Conservation (phyloP, 2,888 invertebrate species). For the Trissoscelio sp. region DNA sequence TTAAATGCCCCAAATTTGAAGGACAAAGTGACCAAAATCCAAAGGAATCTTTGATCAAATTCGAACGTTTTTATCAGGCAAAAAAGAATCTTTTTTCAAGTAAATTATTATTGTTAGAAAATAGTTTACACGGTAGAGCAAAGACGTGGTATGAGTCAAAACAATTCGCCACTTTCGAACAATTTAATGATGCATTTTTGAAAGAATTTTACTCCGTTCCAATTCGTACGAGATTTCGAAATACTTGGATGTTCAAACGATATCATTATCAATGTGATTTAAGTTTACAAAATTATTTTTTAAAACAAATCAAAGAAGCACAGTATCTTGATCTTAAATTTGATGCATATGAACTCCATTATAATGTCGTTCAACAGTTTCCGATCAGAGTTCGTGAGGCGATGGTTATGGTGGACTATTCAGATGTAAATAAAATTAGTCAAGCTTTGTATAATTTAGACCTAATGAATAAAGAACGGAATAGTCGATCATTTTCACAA, state of each 20-base stretch:
- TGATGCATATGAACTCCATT: slow-evolving; percentile 48
- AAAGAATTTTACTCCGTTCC: slow-evolving; percentile 51
- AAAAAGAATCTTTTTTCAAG: slow-evolving; percentile 3
- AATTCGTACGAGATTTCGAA: slow-evolving; percentile 24
- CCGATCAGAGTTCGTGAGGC: slow-evolving; percentile 43
- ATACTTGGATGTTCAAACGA: slow-evolving; percentile 35
- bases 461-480: slow-evolving; percentile 1
- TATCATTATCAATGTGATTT: slow-evolving; percentile 12
- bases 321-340: slow-evolving; percentile 38
- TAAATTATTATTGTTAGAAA: slow-evolving; percentile 40
- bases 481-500: background rate
- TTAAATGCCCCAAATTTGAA: slow-evolving; percentile 5
- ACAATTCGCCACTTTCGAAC: background rate
- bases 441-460: slow-evolving; percentile 57
- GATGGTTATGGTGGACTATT: slow-evolving; percentile 50
- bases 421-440: slow-evolving; percentile 35
- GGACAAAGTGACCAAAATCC: background rate
- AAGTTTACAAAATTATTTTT: slow-evolving; percentile 45
- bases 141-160: slow-evolving; percentile 49
- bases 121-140: slow-evolving; percentile 30
- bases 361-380: slow-evolving; percentile 63
- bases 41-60: slow-evolving; percentile 1
- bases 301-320: slow-evolving; percentile 42
- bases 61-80: slow-evolving; percentile 4
- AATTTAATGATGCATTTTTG: background rate